Evolutionary conservation across 2,113 vertebrate genomes (phyloP).

Genomic region (Plecturocebus donacophilus): DNA sequence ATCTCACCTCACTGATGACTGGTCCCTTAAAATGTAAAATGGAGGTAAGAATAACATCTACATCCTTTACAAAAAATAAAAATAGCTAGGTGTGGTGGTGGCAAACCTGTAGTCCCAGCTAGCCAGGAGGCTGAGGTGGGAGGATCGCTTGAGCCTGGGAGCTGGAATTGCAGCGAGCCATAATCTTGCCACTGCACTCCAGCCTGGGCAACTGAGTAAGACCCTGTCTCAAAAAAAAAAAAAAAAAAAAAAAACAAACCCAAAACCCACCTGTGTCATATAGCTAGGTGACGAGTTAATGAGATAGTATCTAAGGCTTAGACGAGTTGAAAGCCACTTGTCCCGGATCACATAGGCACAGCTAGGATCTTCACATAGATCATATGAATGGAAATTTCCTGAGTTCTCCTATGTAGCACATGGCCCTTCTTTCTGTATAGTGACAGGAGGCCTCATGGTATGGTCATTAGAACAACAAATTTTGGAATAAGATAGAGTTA

Average conservation of each 20-base stretch:
- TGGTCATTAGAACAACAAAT: neutral
- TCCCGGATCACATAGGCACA: neutral
- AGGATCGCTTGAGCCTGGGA: too few relatives aligned
- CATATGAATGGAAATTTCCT: neutral
- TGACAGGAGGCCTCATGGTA: neutral
- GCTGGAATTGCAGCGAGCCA: too few relatives aligned
- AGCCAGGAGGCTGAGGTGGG: too few relatives aligned
- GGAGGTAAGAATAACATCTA: neutral
- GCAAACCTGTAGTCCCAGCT: too few relatives aligned
- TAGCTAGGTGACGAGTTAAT: neutral
- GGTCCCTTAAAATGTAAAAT: neutral
- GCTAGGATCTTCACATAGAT: neutral
- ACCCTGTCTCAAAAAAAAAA: too few relatives aligned
- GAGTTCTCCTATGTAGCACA: neutral
- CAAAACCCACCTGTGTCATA: neutral
- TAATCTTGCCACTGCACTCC: too few relatives aligned
- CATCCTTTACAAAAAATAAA: too few relatives aligned
- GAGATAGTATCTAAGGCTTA: neutral
- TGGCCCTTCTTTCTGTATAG: neutral
- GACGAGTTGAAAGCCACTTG: neutral
- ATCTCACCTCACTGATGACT: neutral
- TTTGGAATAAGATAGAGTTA: neutral
- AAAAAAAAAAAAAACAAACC: too few relatives aligned
- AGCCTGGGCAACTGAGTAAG: too few relatives aligned
- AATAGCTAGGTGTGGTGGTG: too few relatives aligned